phyloP scores from a whole-genome alignment of 2,113 vertebrate species.

The Podarcis cretensis region DNA sequence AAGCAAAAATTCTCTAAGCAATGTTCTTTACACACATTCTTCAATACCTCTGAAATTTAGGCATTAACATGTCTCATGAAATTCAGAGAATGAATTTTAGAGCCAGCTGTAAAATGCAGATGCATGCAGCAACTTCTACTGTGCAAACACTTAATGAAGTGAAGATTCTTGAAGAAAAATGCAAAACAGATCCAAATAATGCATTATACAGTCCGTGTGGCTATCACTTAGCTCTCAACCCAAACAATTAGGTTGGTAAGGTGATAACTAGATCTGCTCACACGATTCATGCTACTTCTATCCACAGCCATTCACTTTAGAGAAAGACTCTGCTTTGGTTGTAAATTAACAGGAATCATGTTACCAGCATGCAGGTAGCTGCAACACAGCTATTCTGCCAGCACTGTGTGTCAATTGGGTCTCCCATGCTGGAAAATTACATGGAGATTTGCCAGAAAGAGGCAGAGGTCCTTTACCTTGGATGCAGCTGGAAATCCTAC shows the following conservation, averaged over 20 bases:
- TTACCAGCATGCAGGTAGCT: background rate
- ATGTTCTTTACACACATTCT: background rate
- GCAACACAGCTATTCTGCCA: no score
- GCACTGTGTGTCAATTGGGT: background rate
- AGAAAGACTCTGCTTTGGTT: background rate
- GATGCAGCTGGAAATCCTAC: slow-evolving; percentile 69
- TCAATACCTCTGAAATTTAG: background rate
- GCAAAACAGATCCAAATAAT: background rate
- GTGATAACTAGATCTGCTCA: no score
- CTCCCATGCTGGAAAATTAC: background rate
- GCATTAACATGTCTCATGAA: background rate
- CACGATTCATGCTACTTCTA: background rate
- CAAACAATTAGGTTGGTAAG: background rate
- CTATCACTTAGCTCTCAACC: background rate
- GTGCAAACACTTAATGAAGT: background rate
- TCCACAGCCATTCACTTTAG: background rate
- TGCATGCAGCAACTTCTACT: background rate
- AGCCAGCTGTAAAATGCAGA: background rate
- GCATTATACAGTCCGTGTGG: background rate
- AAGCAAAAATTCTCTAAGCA: no score
- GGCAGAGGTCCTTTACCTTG: slow-evolving; percentile 59
- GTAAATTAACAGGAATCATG: background rate
- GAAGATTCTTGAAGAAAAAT: background rate
- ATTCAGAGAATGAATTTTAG: background rate
- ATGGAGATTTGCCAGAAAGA: slow-evolving; percentile 10